Percentiles rank a stretch among this genome's conserved stretches.
These are phyloP conservation scores for Andrena praecox DNA, from an alignment of 2,888 invertebrate genomes.

Conservation along the genomic window DNA sequence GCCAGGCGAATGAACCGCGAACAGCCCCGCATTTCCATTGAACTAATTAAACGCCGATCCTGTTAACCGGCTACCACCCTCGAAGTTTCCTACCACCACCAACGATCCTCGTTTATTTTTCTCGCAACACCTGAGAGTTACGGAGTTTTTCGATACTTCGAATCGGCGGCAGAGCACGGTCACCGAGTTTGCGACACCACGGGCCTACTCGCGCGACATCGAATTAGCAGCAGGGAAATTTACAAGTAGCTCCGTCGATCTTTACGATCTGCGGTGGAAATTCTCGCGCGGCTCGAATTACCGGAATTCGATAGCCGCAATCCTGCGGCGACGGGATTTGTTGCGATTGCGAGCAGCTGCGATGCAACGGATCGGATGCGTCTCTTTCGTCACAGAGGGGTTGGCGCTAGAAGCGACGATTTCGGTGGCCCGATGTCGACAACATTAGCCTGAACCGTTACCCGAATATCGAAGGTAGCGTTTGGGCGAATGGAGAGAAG, in stretches of 20 bases:
- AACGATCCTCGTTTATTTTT: not conserved
- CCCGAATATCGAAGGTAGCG: not conserved
- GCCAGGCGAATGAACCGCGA: slow-evolving; percentile 69
- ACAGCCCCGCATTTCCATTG: slow-evolving; percentile 70
- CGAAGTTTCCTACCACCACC: not conserved
- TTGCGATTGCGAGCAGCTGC: slow-evolving; percentile 41
- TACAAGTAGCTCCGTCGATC: slow-evolving; percentile 37
- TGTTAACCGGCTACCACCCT: not conserved
- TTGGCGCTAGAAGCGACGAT: no score
- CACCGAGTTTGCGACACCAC: not conserved
- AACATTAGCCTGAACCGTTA: not conserved
- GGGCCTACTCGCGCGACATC: not conserved
- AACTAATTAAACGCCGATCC: slow-evolving; percentile 41
- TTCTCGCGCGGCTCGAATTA: slow-evolving; percentile 47
- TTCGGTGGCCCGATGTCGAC: no score
- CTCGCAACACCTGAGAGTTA: not conserved
- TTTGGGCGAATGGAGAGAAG: not conserved
- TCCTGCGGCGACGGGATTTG: slow-evolving; percentile 46
- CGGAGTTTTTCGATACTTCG: not conserved
- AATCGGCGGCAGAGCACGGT: not conserved
- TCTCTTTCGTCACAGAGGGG: slow-evolving; percentile 20
- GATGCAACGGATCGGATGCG: not conserved
- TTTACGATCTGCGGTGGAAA: slow-evolving; percentile 45
- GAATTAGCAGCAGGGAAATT: slow-evolving; percentile 29
- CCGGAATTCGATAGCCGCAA: slow-evolving; percentile 58